phyloP scores from a whole-genome alignment of 2,888 invertebrate species.

The Cryptophagus acutangulus region DNA sequence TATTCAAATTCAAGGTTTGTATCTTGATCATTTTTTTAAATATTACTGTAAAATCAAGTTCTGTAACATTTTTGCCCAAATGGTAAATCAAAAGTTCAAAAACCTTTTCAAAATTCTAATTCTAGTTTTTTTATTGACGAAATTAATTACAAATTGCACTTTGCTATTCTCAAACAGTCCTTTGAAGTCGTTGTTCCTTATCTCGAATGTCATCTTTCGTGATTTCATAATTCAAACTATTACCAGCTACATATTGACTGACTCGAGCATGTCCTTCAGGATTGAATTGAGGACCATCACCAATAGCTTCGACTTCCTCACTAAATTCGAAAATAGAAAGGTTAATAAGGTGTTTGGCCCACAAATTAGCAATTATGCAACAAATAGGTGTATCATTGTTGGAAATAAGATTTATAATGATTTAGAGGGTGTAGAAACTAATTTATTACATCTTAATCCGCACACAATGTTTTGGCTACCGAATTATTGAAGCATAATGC shows the following conservation, averaged over 20 bases:
- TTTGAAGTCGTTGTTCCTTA: neutral
- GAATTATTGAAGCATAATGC: neutral
- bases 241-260: constrained; percentile 39
- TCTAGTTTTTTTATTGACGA: neutral
- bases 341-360: too few species aligned
- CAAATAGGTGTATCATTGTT: too few species aligned
- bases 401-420: too few species aligned
- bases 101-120: neutral
- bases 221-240: constrained; percentile 42
- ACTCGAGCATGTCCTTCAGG: constrained; percentile 45
- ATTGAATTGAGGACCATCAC: constrained; percentile 43
- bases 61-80: too few species aligned
- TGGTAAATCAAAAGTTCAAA: too few species aligned
- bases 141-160: too few species aligned
- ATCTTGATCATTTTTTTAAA: neutral
- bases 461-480: neutral
- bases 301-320: constrained; percentile 43
- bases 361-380: too few species aligned
- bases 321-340: too few species aligned
- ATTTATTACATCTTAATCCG: too few species aligned
- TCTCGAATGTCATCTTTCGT: constrained; percentile 39
- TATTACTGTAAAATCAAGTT: too few species aligned
- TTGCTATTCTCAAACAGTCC: too few species aligned
- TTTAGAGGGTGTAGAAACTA: too few species aligned
- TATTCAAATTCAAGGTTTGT: neutral